A percentile compares a stretch with the other conserved stretches of the same genome.
These are phyloP conservation scores for Platysteira castanea DNA, from an alignment of 2,113 vertebrate genomes.

Conservation along the genomic window DNA sequence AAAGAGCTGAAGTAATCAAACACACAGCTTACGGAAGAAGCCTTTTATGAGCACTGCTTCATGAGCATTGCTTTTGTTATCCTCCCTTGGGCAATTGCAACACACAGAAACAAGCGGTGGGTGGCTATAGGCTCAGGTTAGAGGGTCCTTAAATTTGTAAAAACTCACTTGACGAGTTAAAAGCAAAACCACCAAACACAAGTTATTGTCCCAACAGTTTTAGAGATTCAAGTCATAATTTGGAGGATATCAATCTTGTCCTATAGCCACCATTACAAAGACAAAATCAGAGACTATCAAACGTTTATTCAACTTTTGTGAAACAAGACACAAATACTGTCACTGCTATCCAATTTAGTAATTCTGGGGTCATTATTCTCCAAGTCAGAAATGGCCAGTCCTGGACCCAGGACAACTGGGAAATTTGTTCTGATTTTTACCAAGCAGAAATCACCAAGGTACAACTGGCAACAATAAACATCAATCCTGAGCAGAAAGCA, in stretches of 20 bases:
- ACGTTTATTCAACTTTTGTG: background rate
- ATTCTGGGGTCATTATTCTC: background rate
- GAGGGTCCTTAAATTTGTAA: background rate
- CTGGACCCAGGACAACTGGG: background rate
- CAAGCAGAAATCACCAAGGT: background rate
- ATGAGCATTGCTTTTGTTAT: background rate
- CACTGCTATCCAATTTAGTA: background rate
- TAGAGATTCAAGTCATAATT: background rate
- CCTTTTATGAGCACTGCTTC: background rate
- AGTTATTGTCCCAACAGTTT: background rate
- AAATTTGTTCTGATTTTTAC: background rate
- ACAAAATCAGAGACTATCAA: background rate
- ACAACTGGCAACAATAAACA: background rate
- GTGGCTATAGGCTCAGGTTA: background rate
- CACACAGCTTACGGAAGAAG: background rate
- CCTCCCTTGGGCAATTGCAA: background rate
- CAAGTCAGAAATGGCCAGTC: background rate
- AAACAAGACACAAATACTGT: background rate
- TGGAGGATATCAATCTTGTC: background rate
- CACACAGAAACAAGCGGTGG: background rate
- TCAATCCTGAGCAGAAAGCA: background rate
- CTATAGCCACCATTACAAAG: background rate
- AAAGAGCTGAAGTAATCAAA: background rate
- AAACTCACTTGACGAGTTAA: background rate
- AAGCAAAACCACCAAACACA: background rate